Conservation (phyloP, 2,113 vertebrate species). For the Dicaeum eximium region DNA sequence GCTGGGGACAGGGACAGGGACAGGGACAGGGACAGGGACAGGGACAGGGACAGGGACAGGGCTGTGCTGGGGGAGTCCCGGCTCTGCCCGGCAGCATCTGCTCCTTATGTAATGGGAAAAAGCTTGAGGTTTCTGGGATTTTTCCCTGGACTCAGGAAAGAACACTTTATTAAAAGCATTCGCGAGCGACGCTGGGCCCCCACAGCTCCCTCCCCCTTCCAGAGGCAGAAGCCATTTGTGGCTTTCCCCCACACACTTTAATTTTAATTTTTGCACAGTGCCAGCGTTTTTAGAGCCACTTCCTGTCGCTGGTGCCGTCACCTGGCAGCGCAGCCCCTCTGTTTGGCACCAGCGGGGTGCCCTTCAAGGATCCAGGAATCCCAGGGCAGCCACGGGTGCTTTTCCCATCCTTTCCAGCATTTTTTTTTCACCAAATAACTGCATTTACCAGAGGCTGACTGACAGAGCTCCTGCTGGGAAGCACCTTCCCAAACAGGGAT, state of each 20-base stretch:
- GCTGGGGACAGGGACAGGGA: not conserved
- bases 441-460: rapidly evolving
- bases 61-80: not conserved
- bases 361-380: rapidly evolving
- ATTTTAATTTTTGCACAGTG: not conserved
- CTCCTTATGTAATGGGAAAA: slow-evolving; percentile 37
- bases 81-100: slow-evolving; percentile 34
- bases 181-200: rapidly evolving
- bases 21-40: not conserved
- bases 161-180: slow-evolving; percentile 67
- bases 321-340: not conserved
- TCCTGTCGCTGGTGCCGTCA: rapidly evolving
- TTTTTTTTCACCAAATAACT: not conserved
- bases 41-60: not conserved
- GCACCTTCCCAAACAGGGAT: not conserved
- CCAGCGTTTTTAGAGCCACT: not conserved
- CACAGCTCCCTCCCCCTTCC: not conserved
- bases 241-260: rapidly evolving
- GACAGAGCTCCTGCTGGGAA: not conserved
- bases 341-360: not conserved
- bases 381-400: rapidly evolving
- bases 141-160: slow-evolving; percentile 44
- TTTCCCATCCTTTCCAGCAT: not conserved
- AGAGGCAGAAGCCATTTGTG: not conserved
- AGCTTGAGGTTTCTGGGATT: slow-evolving; percentile 17